Conservation (phyloP, 35 echinoderm and acorn worm genomes). For the Apostichopus japonicus region DNA sequence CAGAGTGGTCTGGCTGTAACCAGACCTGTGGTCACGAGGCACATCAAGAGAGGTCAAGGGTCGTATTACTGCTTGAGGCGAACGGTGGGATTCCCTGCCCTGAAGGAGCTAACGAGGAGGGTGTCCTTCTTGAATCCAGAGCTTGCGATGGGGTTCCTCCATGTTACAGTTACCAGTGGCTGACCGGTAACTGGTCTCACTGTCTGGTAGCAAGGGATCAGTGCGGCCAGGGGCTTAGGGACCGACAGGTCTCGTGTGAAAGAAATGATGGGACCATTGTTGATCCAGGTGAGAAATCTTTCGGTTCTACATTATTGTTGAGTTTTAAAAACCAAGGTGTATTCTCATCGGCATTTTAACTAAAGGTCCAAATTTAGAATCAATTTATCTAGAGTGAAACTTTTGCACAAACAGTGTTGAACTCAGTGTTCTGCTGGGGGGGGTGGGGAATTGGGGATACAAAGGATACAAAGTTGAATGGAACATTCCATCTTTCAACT, state of each 20-base stretch:
- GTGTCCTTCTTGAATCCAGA: constrained; percentile 24
- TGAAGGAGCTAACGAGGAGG: constrained; percentile 69
- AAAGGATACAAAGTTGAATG: no score
- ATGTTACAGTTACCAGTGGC: constrained; percentile 91
- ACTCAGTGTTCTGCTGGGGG: no score
- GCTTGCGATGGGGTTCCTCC: constrained; percentile 60
- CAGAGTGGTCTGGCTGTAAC: constrained; percentile 83
- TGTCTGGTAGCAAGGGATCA: constrained; percentile 68
- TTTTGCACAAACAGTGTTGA: no score
- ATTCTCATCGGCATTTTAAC: no score
- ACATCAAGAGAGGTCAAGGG: constrained; percentile 55
- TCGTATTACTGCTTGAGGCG: constrained; percentile 59
- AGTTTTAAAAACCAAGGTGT: no score
- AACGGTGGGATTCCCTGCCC: constrained; percentile 76
- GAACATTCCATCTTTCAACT: no score
- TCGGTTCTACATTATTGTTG: no score
- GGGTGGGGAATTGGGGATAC: no score
- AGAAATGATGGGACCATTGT: constrained; percentile 71
- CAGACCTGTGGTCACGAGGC: constrained; percentile 77
- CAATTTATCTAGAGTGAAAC: no score
- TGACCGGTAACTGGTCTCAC: constrained; percentile 60
- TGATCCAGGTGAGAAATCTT: constrained; percentile 66
- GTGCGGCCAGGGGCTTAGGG: constrained; percentile 82
- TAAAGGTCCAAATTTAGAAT: no score
- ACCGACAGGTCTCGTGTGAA: constrained; percentile 79